These are phyloP conservation scores for Esperia sulphurella DNA, from an alignment of 2,888 invertebrate species.

Conservation along the genomic window DNA sequence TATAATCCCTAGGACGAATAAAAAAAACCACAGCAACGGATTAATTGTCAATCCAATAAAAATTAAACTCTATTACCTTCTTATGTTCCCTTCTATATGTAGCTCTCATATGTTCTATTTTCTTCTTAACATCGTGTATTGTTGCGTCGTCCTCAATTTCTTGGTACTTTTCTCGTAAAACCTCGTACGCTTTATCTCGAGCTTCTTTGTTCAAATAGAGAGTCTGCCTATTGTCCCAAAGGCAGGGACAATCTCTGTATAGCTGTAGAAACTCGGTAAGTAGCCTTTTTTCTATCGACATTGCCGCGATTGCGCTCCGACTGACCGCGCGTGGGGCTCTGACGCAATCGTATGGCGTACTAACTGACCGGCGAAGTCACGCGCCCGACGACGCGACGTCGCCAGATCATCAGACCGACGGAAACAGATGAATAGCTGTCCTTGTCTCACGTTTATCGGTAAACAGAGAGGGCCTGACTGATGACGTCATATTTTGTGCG, in stretches of 20 bases:
- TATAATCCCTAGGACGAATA: too few relatives aligned
- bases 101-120: constrained; percentile 23
- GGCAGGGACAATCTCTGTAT: constrained; percentile 21
- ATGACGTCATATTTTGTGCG: too few relatives aligned
- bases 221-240: constrained; percentile 22
- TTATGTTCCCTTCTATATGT: constrained; percentile 21
- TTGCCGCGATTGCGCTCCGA: not conserved
- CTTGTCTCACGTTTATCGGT: constrained; percentile 11
- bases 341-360: constrained; percentile 16
- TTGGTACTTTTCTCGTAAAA: constrained; percentile 22
- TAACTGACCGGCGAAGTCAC: constrained; percentile 4
- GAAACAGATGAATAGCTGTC: constrained; percentile 15
- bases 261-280: constrained; percentile 18
- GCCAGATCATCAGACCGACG: constrained; percentile 13
- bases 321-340: constrained; percentile 7
- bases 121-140: constrained; percentile 18
- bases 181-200: constrained; percentile 17
- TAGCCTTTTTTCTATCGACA: constrained; percentile 11
- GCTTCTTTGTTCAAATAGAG: constrained; percentile 18
- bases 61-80: constrained; percentile 14
- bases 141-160: constrained; percentile 16
- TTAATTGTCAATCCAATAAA: too few relatives aligned
- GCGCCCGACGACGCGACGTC: constrained; percentile 8
- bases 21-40: too few relatives aligned
- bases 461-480: too few relatives aligned